A percentile compares a stretch with the other conserved stretches of the same genome.
phyloP scores from a whole-genome alignment of 2,797 vertebrate species.

The Phataginus tetradactyla region DNA sequence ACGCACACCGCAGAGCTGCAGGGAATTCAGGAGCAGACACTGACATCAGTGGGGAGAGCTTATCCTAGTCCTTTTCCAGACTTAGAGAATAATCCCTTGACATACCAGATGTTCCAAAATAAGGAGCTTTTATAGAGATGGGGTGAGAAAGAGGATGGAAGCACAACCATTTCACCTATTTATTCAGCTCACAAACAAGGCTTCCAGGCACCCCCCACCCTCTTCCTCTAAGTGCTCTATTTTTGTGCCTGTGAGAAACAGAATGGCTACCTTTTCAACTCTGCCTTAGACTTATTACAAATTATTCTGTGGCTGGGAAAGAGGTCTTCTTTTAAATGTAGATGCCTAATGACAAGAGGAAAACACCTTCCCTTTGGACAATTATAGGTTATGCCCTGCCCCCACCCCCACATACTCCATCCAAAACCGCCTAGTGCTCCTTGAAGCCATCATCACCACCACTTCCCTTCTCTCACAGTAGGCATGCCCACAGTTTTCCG shows the following conservation, averaged over 20 bases:
- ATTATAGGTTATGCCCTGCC: background rate
- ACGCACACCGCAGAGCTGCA: constrained; percentile 94
- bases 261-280: background rate
- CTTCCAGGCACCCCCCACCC: background rate
- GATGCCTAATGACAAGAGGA: background rate
- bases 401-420: background rate
- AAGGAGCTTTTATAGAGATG: background rate
- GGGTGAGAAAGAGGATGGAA: background rate
- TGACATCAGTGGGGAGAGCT: background rate
- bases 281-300: background rate
- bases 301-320: background rate
- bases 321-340: background rate
- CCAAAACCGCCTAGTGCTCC: background rate
- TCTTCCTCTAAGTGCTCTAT: background rate
- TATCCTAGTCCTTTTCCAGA: background rate
- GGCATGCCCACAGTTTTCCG: background rate
- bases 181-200: background rate
- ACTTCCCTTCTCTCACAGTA: background rate
- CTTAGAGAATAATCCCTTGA: constrained; percentile 4
- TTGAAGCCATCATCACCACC: background rate
- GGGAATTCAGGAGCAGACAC: background rate
- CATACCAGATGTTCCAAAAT: background rate
- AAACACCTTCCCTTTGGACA: background rate
- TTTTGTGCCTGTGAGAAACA: background rate
- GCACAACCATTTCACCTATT: background rate